Base-by-base conservation (phyloP, 2,113 vertebrate genomes). In the Madoqua kirkii region DNA sequence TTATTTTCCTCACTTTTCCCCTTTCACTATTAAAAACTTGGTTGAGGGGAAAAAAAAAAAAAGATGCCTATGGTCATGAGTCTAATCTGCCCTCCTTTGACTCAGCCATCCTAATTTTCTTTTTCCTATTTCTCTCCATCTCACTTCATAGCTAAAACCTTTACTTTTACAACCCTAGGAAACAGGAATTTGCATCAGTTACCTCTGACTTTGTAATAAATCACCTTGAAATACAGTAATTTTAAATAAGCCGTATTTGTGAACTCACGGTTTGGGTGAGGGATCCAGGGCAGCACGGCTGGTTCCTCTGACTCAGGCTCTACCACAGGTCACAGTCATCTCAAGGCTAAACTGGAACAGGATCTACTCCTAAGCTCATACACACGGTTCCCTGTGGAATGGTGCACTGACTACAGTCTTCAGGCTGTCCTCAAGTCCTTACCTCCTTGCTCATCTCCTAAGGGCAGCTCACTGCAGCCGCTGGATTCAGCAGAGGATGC, bases 351-450 rank as follows among this genome's bases (percentile, higher is more conserved):
- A 5, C 8, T 52, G 15, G 33, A n/a, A 91, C 13, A 15, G 21
- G 54, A 54, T 33, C 50, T 33, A 14, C 21, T 29, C 43, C 71
- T 11, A 11, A 57, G 50, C 52, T 87, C 59, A 8, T 5, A 14
- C 19, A n/a, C 59, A 43, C 0, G 1, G 71, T 6, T 67, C 31
- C 17, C 50, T 1, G 1, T 4, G 11, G 27, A 50, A 33, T 9
- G 19, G n/a, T 11, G 27, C 86, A 12, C 31, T 36, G 55, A 54
- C 8, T 17, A 3, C 8, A 31, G 55, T 14, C 87, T 79, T 21
- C 25, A 89, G 17, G 9, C 17, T 85, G 23, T 33, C n/a, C 21
- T 54, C n/a, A 45, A n/a, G 45, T 48, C 27, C 29, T 62, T 90
- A 60, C 21, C 11, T 33, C 3, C 31, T 52, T 50, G 40, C 43